Base-by-base conservation (phyloP, 1,140 invertebrate genomes). In the Euwallacea similis region DNA sequence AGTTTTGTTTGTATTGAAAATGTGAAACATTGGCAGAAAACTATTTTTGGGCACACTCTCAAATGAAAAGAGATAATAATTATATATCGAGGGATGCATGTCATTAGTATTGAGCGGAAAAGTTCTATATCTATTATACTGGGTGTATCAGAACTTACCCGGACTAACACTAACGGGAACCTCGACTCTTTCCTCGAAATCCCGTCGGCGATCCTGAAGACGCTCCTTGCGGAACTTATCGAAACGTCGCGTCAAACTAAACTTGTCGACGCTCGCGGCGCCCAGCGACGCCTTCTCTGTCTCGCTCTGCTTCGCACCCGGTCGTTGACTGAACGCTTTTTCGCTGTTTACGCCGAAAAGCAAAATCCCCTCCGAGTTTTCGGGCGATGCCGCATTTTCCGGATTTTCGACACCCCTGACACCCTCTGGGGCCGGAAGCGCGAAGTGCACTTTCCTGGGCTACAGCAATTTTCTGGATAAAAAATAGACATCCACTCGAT, bases 361-460 rank as follows among this genome's bases (percentile, higher is more conserved):
- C 59, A 55, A 72, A 72, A 21, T 72, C 64, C 76, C 73, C 76
- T 72, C 66, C 54, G 55, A 58, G 42, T 50, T 65, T 61, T 53
- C 55, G 7, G 33, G 15, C 46, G n/a, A 55, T 10, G 11, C 74
- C 72, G 67, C 60, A 68, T 69, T 74, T 33, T 72, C 66, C 42
- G 55, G 46, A 21, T 50, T 59, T 61, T 53, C 55, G 7, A 53
- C 21, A 44, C 33, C 55, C 13, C 4, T 73, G 73, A 64, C 60
- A 68, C 70, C 75, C 74, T 79, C 77, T 74, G 74, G 53, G 47
- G 77, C 62, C 50, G 79, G 79, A 9, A 80, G 75, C 16, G 72
- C 72, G 65, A 80, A 80, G 11, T 77, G 73, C 9, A 79, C 77
- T 60, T 73, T 74, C 13, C 79, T 55, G 4, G 13, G 11, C 69